A percentile compares a stretch with the other conserved stretches of the same genome.
Conservation (phyloP, 2,888 invertebrate species). For the Xestia ashworthii region DNA sequence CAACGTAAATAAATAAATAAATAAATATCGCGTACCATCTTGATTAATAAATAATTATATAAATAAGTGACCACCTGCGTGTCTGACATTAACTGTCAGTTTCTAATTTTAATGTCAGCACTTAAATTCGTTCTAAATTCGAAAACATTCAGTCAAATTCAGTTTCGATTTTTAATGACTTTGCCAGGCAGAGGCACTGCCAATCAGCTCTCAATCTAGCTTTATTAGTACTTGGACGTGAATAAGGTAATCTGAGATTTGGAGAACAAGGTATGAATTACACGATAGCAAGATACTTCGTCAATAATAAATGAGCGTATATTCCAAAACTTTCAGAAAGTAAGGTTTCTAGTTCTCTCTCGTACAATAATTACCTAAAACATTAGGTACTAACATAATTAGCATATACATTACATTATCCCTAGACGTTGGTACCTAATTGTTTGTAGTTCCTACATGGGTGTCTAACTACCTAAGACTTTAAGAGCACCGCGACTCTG, state of each 20-base stretch:
- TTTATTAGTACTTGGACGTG: too few relatives aligned
- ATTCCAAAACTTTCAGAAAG: neutral
- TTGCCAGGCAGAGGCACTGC: neutral
- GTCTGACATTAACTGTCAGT: too few relatives aligned
- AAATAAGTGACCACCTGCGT: too few relatives aligned
- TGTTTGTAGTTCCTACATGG: constrained; percentile 30
- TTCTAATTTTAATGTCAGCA: too few relatives aligned
- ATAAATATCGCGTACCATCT: too few relatives aligned
- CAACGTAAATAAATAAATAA: too few relatives aligned
- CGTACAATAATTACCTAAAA: neutral
- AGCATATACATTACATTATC: constrained; percentile 16
- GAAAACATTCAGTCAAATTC: neutral
- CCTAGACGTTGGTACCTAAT: constrained; percentile 35
- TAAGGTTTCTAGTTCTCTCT: neutral
- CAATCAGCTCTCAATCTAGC: neutral
- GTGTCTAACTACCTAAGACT: constrained; percentile 42
- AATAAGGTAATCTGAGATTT: neutral
- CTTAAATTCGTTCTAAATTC: neutral
- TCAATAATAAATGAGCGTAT: neutral
- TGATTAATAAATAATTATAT: too few relatives aligned
- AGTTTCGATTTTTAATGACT: neutral
- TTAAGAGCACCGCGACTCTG: constrained; percentile 47
- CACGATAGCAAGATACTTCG: neutral
- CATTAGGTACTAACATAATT: constrained; percentile 3
- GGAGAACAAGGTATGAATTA: neutral